Evolutionary conservation across 2,888 invertebrate species (phyloP).

Genomic region (Hipparchia sbordonii): DNA sequence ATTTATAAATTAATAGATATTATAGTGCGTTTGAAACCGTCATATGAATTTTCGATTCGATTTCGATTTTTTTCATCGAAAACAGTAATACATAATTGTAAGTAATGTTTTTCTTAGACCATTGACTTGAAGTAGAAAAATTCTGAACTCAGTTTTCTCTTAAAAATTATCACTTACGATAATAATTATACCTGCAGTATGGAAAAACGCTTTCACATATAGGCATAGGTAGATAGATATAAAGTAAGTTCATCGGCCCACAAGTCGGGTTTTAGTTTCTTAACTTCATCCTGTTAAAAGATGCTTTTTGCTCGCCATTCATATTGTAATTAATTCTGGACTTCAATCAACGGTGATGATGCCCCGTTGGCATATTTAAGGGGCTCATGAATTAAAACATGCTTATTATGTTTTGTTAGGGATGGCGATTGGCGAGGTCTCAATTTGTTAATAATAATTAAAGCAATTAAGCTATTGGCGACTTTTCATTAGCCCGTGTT

Average conservation of each 20-base stretch:
- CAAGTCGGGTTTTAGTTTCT: not conserved
- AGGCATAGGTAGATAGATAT: too few relatives aligned
- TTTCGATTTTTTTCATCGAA: too few relatives aligned
- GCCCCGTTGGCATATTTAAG: conserved; percentile 61
- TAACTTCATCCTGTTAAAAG: conserved; percentile 41
- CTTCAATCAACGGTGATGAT: conserved; percentile 69
- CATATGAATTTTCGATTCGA: too few relatives aligned
- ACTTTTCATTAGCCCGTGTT: conserved; percentile 42
- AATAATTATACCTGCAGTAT: too few relatives aligned
- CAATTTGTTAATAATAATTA: conserved; percentile 75
- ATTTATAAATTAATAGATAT: too few relatives aligned
- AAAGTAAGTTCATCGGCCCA: not conserved
- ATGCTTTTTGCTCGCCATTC: conserved; percentile 48
- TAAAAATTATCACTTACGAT: too few relatives aligned
- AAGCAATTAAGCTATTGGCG: conserved; percentile 55
- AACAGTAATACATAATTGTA: too few relatives aligned
- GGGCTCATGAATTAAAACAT: conserved; percentile 75
- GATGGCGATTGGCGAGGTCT: conserved; percentile 56
- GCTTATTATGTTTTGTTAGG: conserved; percentile 60
- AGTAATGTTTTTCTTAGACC: too few relatives aligned
- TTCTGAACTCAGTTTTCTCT: too few relatives aligned
- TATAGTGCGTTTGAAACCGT: too few relatives aligned
- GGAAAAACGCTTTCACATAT: too few relatives aligned
- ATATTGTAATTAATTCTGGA: conserved; percentile 70
- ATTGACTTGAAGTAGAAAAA: too few relatives aligned